Evolutionary conservation across 53 echinoderm and acorn worm genomes (phyloP).

Genomic region (Arbacia lixula): DNA sequence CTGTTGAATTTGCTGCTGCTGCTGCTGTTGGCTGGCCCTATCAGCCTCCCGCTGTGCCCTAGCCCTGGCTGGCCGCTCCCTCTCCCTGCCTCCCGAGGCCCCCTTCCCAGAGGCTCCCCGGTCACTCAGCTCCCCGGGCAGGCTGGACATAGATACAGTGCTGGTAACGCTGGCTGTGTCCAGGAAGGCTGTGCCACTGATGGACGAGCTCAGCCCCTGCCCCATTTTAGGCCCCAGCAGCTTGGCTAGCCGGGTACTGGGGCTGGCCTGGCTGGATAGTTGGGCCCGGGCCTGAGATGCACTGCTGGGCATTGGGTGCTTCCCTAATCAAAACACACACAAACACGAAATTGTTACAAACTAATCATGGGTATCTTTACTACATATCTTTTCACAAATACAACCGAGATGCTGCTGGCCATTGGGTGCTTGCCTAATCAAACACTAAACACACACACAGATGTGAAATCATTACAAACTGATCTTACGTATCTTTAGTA

Average conservation of each 20-base stretch:
- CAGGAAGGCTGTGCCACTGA: slow-evolving; percentile 98
- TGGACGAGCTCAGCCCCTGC: slow-evolving; percentile 82
- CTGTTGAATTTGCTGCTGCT: slow-evolving; percentile 28
- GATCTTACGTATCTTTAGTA: no score
- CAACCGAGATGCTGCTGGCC: slow-evolving; percentile 45
- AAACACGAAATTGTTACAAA: no score
- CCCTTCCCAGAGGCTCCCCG: slow-evolving; percentile 29
- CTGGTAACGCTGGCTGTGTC: slow-evolving; percentile 92
- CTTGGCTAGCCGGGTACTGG: slow-evolving; percentile 62
- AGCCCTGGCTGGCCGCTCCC: no score
- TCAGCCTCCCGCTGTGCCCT: no score
- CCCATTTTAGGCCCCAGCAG: slow-evolving; percentile 63
- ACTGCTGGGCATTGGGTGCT: slow-evolving; percentile 47
- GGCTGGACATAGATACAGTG: slow-evolving; percentile 93
- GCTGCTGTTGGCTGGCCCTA: slow-evolving; percentile 3
- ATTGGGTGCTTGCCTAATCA: slow-evolving; percentile 48
- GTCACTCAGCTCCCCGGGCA: slow-evolving; percentile 88
- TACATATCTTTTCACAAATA: no score
- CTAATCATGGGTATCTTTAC: no score
- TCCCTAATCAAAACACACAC: slow-evolving; percentile 6
- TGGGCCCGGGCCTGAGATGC: slow-evolving; percentile 51
- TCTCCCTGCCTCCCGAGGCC: not conserved
- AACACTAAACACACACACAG: no score
- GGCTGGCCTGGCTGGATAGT: slow-evolving; percentile 33
- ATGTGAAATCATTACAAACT: no score